Evolutionary conservation across 1,140 invertebrate species (phyloP), one percentile per base, ranked within the genome.

Genomic region (Pogonomyrmex californicus): DNA sequence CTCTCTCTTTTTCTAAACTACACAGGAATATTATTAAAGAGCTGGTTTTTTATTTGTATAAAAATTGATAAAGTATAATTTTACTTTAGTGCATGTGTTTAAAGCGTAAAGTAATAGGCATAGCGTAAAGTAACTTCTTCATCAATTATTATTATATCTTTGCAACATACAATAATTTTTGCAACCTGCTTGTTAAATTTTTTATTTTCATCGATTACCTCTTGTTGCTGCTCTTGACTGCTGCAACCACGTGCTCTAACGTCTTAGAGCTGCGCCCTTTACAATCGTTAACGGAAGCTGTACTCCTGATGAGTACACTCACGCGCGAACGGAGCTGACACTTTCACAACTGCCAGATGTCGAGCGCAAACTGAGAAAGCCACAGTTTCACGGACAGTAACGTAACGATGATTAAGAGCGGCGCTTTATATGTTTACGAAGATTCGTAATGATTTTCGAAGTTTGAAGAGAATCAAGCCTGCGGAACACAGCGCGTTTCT

Each of bases 351-450:
- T 81, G 63, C 14, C 41, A 47, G 23, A 81, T 81, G 51, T 54
- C 41, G 63, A 47, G 65, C 23, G 23, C 38, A 4, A 56, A 65
- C 30, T 44, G 51, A 7, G 49, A 81, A 54, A 81, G 36, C 49
- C 56, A 12, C 54, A 81, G 51, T 70, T 70, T 66, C 44, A 58
- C 49, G 51, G 9, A 81, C 78, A 78, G 76, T 78, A 47, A 47
- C 76, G 41, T 78, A 78, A 78, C 73, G 44, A 77, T 10, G 10
- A 75, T 75, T 23, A 54, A 73, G 47, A 51, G 30, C 10, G 60
- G 60, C 17, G 60, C 14, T 3, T 49, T 47, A 68, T 2, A 47
- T 30, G 10, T 23, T 23, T 23, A 23, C 17, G 47, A 58, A 23
- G 14, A 17, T 10, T 14, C 56, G 14, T 17, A 7, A 4, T n/a